phyloP scores from a whole-genome alignment of 1,140 invertebrate genomes.

The Samia ricini region DNA sequence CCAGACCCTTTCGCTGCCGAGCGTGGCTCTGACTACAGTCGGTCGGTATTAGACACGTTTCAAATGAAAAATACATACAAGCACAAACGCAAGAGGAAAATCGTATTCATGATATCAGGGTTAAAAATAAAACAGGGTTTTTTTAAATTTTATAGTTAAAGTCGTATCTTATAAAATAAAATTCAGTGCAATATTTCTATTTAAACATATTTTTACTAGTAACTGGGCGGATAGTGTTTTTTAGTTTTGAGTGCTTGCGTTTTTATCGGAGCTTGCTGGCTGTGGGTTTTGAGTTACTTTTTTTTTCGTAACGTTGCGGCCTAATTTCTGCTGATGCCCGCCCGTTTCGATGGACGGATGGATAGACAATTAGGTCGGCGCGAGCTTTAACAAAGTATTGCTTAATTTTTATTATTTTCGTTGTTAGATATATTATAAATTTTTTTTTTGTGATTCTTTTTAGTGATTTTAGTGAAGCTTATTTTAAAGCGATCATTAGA shows the following conservation, averaged over 20 bases:
- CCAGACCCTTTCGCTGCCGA: no score
- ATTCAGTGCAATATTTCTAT: not conserved
- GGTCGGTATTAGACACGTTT: no score
- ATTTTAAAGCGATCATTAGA: no score
- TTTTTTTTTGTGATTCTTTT: no score
- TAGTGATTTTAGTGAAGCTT: no score
- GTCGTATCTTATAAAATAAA: slow-evolving; percentile 1
- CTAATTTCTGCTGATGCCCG: slow-evolving; percentile 5
- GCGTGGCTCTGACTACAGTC: no score
- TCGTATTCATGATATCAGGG: not conserved
- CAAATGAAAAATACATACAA: no score
- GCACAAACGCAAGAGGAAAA: no score
- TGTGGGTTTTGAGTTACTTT: not conserved
- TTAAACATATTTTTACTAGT: slow-evolving; percentile 7
- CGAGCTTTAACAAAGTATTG: slow-evolving; percentile 2
- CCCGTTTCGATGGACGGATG: slow-evolving; percentile 2
- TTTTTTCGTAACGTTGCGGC: not conserved
- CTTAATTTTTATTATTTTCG: not conserved
- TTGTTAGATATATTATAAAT: no score
- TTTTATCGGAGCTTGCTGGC: slow-evolving; percentile 2
- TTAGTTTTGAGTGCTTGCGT: slow-evolving; percentile 7
- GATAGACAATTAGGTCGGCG: slow-evolving; percentile 4
- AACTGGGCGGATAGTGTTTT: slow-evolving; percentile 8
- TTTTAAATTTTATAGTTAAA: no score
- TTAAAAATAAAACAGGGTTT: no score